Evolutionary conservation across 2,888 invertebrate species (phyloP).

Genomic region (Cephalotes varians): DNA sequence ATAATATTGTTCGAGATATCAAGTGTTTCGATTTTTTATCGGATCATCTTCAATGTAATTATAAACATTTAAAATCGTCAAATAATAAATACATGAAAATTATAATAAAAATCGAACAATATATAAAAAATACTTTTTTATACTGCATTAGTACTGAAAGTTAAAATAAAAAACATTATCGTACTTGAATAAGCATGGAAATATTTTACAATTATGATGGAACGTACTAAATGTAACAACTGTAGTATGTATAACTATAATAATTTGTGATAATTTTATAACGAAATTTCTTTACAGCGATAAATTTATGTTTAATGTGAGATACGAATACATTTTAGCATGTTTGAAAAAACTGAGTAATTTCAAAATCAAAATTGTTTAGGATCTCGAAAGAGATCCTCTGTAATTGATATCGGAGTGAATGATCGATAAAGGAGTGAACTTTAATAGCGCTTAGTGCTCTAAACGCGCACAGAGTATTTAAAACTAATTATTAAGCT

Average conservation of each 20-base stretch:
- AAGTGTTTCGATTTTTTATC: too few species aligned
- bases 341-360: background rate
- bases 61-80: too few species aligned
- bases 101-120: too few species aligned
- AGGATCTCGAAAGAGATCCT: background rate
- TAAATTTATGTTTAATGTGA: background rate
- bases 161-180: background rate
- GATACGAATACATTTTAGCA: background rate
- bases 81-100: too few species aligned
- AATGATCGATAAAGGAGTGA: too few species aligned
- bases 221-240: background rate
- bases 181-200: background rate
- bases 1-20: too few species aligned
- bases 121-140: too few species aligned
- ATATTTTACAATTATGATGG: background rate
- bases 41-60: too few species aligned
- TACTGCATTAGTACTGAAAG: background rate
- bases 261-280: background rate
- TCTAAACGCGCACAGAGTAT: slow-evolving; percentile 7
- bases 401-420: background rate
- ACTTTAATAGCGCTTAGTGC: slow-evolving; percentile 29
- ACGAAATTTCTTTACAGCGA: background rate
- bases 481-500: slow-evolving; percentile 35
- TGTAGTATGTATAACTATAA: background rate
- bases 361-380: background rate